Evolutionary conservation across 2,113 vertebrate species (phyloP), one percentile per base, ranked within the genome.

Genomic region (Petroica traversi): DNA sequence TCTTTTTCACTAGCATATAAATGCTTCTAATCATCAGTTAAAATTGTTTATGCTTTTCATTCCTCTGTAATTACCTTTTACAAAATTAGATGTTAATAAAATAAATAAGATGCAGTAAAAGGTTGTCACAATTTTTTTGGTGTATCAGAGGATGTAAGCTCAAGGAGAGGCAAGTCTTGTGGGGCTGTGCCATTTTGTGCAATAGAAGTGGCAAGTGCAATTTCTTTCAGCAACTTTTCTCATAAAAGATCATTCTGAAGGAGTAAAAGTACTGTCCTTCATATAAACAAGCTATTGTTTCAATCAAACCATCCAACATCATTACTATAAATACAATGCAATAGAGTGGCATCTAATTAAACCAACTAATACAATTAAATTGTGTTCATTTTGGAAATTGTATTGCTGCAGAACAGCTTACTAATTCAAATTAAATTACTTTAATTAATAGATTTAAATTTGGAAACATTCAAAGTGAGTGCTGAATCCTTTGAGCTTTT

Each of bases 1-100:
- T 58, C 57, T 94, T 93, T 93, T 92, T 49, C 74, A 57, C 15
- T 81, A 63, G 51, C 84, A 72, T 94, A 85, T 94, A 95, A 96
- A 97, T 95, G 86, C 73, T 97, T 62, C 71, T 98, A 96, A 97
- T 97, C 76, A 72, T 86, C 55, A 11, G 63, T 94, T 96, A 80
- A 97, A 97, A 96, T 91, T 94, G 17, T 88, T 92, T 85, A 90
- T 94, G 77, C 18, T 45, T 90, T 92, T 96, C 72, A 82, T 74
- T 64, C 38, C 59, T 69, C 48, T 91, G 81, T 92, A 96, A 94
- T 95, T 78, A 29, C 40, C 36, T 93, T 91, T 67, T 94, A 75
- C 93, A 94, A 95, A 96, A 97, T 83, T 38, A 69, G 38, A n/a
- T 66, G 16, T 19, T 79, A 19, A 80, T 75, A 46, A 86, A 19